Conservation (phyloP, 1,140 invertebrate genomes). For the Drosophila miranda region DNA sequence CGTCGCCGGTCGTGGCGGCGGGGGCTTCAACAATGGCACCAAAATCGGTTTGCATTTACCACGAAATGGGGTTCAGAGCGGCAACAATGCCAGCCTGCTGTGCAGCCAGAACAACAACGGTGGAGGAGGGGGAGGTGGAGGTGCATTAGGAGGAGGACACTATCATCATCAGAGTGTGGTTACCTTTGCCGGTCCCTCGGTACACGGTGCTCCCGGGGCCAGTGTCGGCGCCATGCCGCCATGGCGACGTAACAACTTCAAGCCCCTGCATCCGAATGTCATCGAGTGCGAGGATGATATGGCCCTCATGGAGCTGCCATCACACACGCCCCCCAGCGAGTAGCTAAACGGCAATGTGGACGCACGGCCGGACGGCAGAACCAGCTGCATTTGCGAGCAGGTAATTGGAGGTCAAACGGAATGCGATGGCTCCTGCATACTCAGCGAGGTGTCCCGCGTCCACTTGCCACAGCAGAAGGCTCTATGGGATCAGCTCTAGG, state of each 20-base stretch:
- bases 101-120: conserved; percentile 48
- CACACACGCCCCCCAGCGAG: conserved; percentile 61
- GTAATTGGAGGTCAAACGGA: conserved; percentile 72
- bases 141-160: too few species aligned
- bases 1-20: conserved; percentile 19
- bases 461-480: conserved; percentile 39
- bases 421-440: conserved; percentile 70
- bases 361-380: conserved; percentile 34
- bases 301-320: conserved; percentile 67
- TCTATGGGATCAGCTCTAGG: too few species aligned
- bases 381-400: conserved; percentile 71
- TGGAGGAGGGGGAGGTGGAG: not conserved
- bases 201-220: conserved; percentile 2
- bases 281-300: conserved; percentile 72
- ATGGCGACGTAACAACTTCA: conserved; percentile 76
- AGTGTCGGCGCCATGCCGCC: conserved; percentile 44
- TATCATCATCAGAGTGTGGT: conserved; percentile 57
- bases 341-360: conserved; percentile 37
- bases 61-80: conserved; percentile 5
- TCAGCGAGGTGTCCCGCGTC: conserved; percentile 70
- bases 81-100: conserved; percentile 28
- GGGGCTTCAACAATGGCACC: conserved; percentile 11
- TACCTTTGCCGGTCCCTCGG: conserved; percentile 50
- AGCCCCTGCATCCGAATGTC: conserved; percentile 72
- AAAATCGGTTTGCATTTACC: conserved; percentile 36